Percentiles rank a stretch among this genome's conserved stretches.
Evolutionary conservation across 2,797 vertebrate genomes (phyloP).

Genomic region (Tamandua tetradactyla): DNA sequence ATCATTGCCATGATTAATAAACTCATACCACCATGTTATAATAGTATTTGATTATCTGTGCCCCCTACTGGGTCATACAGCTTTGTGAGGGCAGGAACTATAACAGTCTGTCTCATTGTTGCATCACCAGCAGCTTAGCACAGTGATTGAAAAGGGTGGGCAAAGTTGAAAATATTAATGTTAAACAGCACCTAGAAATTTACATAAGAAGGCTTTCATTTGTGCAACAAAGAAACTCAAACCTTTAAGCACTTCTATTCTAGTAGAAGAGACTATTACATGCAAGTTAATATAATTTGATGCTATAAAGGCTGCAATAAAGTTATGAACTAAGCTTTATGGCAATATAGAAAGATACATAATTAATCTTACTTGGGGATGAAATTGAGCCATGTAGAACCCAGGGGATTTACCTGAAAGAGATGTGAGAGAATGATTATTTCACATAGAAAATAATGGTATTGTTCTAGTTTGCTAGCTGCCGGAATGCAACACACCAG

Average conservation of each 20-base stretch:
- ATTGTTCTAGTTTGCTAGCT: no score
- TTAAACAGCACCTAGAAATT: background rate
- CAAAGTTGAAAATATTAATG: background rate
- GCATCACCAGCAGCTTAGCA: background rate
- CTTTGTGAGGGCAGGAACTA: background rate
- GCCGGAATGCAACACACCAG: no score
- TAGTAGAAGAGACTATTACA: background rate
- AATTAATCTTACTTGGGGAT: background rate
- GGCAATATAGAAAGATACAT: background rate
- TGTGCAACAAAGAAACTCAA: background rate
- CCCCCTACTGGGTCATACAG: background rate
- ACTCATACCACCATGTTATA: background rate
- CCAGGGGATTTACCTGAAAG: background rate
- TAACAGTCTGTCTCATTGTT: background rate
- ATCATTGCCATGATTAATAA: background rate
- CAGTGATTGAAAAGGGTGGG: background rate
- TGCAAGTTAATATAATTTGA: background rate
- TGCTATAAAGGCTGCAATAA: background rate
- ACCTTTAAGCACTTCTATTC: background rate
- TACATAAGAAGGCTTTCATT: background rate
- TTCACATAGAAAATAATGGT: background rate
- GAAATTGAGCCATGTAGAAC: background rate
- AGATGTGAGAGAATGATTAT: background rate
- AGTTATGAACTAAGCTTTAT: slow-evolving; percentile 3
- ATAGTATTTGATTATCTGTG: background rate